phyloP scores from a whole-genome alignment of 2,113 vertebrate genomes.

The Rhinolophus sinicus region DNA sequence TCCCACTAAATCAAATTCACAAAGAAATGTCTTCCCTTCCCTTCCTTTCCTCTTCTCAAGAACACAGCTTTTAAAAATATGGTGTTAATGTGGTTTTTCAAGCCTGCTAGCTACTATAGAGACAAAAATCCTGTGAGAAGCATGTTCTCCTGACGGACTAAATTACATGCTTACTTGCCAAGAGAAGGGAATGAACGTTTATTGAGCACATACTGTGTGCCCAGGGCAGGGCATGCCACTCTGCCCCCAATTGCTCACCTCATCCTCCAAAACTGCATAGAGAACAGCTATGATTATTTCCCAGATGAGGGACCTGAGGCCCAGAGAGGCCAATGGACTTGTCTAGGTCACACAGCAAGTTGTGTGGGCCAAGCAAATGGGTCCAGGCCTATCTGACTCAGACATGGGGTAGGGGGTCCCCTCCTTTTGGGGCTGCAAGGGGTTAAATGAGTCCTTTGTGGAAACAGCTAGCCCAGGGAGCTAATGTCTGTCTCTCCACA shows the following conservation, averaged over 20 bases:
- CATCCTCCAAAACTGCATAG: not conserved
- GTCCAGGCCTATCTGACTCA: not conserved
- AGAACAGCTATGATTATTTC: not conserved
- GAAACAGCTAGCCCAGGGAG: not conserved
- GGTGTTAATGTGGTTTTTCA: not conserved
- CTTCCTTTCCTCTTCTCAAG: not conserved
- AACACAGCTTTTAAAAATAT: not conserved
- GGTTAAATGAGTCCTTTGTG: not conserved
- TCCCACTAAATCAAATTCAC: not conserved
- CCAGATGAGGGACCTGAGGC: not conserved
- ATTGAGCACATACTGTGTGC: not conserved
- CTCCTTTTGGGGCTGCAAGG: not conserved
- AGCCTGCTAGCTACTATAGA: not conserved
- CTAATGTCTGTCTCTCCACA: not conserved
- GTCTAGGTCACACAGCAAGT: not conserved
- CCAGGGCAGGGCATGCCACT: accelerated
- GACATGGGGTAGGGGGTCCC: not conserved
- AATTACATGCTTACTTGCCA: not conserved
- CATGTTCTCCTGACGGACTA: not conserved
- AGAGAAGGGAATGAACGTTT: not conserved
- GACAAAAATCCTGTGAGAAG: not conserved
- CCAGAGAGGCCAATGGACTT: not conserved
- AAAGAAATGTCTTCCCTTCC: accelerated
- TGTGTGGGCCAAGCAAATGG: not conserved
- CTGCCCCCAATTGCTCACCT: accelerated